A percentile compares a stretch with the other conserved stretches of the same genome.
Conservation (phyloP, 2,113 vertebrate genomes). For the Diadophis punctatus region DNA sequence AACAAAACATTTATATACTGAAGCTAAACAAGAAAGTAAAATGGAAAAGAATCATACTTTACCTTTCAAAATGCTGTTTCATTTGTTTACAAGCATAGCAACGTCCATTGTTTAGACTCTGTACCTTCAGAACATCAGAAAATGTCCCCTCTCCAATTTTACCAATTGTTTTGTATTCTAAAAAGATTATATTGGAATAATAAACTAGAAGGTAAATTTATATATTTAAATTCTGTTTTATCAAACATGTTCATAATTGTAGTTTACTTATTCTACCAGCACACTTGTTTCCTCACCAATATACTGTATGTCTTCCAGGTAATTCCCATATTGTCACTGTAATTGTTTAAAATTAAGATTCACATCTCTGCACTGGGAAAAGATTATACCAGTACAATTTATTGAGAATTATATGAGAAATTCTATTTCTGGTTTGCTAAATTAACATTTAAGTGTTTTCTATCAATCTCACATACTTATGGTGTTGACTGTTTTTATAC, state of each 20-base stretch:
- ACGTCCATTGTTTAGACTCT: conserved; percentile 78
- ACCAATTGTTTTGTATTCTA: conserved; percentile 80
- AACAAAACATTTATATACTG: neutral
- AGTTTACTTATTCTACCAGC: neutral
- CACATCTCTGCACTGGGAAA: neutral
- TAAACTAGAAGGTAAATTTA: neutral
- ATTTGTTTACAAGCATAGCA: conserved; percentile 83
- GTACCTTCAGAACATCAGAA: conserved; percentile 81
- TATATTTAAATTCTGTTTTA: conserved; percentile 22
- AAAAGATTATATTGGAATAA: conserved; percentile 40
- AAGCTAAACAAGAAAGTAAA: neutral
- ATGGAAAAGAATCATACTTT: conserved; percentile 23
- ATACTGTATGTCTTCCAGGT: neutral
- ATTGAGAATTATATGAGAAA: conserved; percentile 2
- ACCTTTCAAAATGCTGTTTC: conserved; percentile 85
- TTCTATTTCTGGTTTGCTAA: neutral
- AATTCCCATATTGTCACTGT: neutral
- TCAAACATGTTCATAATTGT: conserved; percentile 2
- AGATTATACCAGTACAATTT: neutral
- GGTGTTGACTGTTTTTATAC: neutral
- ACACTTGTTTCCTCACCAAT: neutral
- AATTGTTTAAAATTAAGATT: neutral
- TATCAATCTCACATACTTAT: neutral
- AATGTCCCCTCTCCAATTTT: conserved; percentile 89
- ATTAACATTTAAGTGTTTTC: neutral